Evolutionary conservation across 92 coral and sea anemone genomes (phyloP).

Genomic region (Meandrina meandrites): DNA sequence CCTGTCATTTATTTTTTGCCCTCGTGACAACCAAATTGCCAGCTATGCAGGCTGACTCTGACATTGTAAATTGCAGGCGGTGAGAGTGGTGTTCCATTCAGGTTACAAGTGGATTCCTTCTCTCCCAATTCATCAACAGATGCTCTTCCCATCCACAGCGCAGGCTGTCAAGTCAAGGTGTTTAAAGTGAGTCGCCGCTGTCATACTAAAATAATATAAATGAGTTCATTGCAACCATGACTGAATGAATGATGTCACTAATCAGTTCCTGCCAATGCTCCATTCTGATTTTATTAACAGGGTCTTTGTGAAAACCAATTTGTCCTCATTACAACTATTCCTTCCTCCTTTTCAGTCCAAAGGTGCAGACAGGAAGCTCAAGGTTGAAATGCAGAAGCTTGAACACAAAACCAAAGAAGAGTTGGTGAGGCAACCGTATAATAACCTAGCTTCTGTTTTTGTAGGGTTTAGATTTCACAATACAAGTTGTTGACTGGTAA

Average conservation of each 20-base stretch:
- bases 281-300: too few relatives aligned
- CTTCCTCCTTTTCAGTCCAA: slow-evolving; percentile 67
- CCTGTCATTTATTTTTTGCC: too few relatives aligned
- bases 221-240: background rate
- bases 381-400: slow-evolving; percentile 83
- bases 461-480: background rate
- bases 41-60: too few relatives aligned
- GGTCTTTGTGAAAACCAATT: too few relatives aligned
- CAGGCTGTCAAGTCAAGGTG: slow-evolving; percentile 91
- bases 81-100: slow-evolving; percentile 96
- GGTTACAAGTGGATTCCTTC: slow-evolving; percentile 81
- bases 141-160: slow-evolving; percentile 62
- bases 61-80: slow-evolving; percentile 74
- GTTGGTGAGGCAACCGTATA: slow-evolving; percentile 59
- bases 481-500: too few relatives aligned
- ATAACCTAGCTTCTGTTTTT: background rate
- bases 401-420: slow-evolving; percentile 89
- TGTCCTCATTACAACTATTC: too few relatives aligned
- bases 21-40: too few relatives aligned
- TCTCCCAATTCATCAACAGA: slow-evolving; percentile 70
- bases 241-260: too few relatives aligned
- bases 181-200: slow-evolving; percentile 64
- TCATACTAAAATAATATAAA: too few relatives aligned
- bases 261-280: too few relatives aligned
- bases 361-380: slow-evolving; percentile 96